These are phyloP conservation scores for Polymixis flavicincta DNA, from an alignment of 2,888 invertebrate genomes.

Conservation along the genomic window DNA sequence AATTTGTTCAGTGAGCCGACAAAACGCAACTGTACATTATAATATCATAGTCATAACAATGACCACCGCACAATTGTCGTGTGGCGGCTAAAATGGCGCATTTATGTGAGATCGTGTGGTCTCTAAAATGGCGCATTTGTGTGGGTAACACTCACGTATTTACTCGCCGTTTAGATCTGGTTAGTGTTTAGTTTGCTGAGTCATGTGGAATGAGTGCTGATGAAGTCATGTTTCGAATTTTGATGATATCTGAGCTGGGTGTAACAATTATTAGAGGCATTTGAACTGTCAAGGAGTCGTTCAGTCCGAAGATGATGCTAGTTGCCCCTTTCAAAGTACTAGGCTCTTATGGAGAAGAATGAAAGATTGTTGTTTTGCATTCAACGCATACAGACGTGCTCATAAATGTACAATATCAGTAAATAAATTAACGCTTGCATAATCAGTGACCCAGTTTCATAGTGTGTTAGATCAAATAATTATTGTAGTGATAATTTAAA, in stretches of 20 bases:
- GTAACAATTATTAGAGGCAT: too few relatives aligned
- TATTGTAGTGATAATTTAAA: too few relatives aligned
- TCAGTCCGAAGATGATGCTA: too few relatives aligned
- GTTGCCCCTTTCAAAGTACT: too few relatives aligned
- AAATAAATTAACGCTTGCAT: too few relatives aligned
- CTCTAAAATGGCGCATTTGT: slow-evolving; percentile 11
- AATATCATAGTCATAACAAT: slow-evolving; percentile 42
- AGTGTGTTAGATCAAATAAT: too few relatives aligned
- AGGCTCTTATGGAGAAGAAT: too few relatives aligned
- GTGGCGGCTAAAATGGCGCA: slow-evolving; percentile 15
- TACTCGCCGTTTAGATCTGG: neutral
- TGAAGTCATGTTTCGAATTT: slow-evolving; percentile 6
- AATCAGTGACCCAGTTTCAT: too few relatives aligned
- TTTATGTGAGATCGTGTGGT: slow-evolving; percentile 9
- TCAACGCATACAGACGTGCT: too few relatives aligned
- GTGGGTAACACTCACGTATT: slow-evolving; percentile 23
- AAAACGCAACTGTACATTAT: slow-evolving; percentile 34
- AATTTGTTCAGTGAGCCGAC: slow-evolving; percentile 22
- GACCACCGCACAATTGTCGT: slow-evolving; percentile 34
- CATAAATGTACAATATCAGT: too few relatives aligned
- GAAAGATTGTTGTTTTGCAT: too few relatives aligned
- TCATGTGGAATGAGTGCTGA: slow-evolving; percentile 2
- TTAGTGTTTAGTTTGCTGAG: neutral
- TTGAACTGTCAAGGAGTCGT: too few relatives aligned
- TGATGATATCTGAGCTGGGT: neutral